Evolutionary conservation across 64 coral and sea anemone genomes (phyloP).

Genomic region (Hydrozoanthus tunicans): DNA sequence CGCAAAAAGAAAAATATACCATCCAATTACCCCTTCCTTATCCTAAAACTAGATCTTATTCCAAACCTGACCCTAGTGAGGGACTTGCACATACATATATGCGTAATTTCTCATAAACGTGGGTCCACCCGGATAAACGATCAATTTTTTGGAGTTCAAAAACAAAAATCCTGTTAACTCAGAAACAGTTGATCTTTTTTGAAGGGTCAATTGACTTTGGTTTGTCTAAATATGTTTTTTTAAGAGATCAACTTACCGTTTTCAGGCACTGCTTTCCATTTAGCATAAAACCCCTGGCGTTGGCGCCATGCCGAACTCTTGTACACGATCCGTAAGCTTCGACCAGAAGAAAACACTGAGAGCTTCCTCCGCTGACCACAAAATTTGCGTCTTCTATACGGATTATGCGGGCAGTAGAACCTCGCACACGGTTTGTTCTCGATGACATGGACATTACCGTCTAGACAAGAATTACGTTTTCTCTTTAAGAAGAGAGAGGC

Average conservation of each 20-base stretch:
- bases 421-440: background rate
- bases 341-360: constrained; percentile 17
- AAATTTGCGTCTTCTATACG: constrained; percentile 7
- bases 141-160: background rate
- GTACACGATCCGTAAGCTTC: background rate
- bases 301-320: background rate
- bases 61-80: too few relatives aligned
- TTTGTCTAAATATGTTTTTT: background rate
- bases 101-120: background rate
- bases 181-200: too few relatives aligned
- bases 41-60: too few relatives aligned
- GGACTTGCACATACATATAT: too few relatives aligned
- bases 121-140: background rate
- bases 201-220: background rate
- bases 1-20: too few relatives aligned
- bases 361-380: constrained; percentile 10
- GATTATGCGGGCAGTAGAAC: background rate
- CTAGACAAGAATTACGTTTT: background rate
- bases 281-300: background rate
- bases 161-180: background rate
- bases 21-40: too few relatives aligned
- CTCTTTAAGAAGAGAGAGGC: background rate
- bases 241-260: background rate
- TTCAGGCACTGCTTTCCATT: constrained; percentile 13
- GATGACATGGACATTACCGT: background rate